Conservation (phyloP, 2,888 invertebrate species). For the Rotaria macrura region DNA sequence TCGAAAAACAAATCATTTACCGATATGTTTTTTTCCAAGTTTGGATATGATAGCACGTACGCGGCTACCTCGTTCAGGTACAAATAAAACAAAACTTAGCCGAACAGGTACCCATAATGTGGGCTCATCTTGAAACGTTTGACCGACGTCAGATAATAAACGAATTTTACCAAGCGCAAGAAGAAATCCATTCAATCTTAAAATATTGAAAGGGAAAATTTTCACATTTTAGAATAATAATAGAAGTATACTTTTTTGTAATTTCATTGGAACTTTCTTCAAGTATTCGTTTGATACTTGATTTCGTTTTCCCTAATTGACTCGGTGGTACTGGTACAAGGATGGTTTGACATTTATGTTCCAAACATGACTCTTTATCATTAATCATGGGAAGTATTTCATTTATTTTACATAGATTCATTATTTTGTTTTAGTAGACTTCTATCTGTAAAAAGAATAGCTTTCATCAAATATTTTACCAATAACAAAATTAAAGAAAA, state of each 20-base stretch:
- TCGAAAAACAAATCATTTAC: too few species aligned
- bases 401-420: conserved; percentile 5
- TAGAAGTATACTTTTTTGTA: neutral
- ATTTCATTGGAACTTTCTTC: neutral
- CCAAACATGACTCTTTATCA: neutral
- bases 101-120: neutral
- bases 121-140: conserved; percentile 14
- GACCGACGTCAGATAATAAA: neutral
- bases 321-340: neutral
- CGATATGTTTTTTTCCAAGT: conserved; percentile 1
- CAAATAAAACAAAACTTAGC: neutral
- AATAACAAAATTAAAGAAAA: too few species aligned
- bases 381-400: neutral
- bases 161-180: neutral
- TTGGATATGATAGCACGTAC: conserved; percentile 9
- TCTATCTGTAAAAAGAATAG: neutral
- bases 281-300: neutral
- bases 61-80: neutral
- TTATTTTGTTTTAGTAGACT: neutral
- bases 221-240: too few species aligned
- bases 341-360: neutral
- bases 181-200: neutral
- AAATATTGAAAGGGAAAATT: too few species aligned
- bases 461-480: neutral
- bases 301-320: neutral